phyloP scores from a whole-genome alignment of 1,140 invertebrate species.

The Conus betulinus region DNA sequence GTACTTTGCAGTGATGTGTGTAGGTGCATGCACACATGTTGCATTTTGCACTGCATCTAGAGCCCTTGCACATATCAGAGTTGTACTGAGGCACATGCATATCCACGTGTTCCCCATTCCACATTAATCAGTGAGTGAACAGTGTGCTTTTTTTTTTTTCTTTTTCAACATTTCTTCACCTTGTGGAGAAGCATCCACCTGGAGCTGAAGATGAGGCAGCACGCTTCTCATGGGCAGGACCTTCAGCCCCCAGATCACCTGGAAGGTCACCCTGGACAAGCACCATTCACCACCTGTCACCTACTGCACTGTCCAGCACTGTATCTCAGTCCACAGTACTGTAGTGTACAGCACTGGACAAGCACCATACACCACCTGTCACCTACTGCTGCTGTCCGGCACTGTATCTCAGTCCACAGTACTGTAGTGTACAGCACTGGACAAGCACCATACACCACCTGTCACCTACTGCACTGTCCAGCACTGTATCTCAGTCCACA shows the following conservation, averaged over 20 bases:
- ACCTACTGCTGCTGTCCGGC: background rate
- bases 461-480: background rate
- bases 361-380: background rate
- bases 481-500: background rate
- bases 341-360: background rate
- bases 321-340: background rate
- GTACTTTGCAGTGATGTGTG: too few species aligned
- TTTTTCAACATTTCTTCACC: background rate
- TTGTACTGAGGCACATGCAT: too few species aligned
- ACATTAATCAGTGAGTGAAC: too few species aligned
- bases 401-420: too few species aligned
- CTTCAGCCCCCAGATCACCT: conserved; percentile 9
- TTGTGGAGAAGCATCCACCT: background rate
- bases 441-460: background rate
- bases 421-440: too few species aligned
- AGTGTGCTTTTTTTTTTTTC: too few species aligned
- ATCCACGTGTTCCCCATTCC: too few species aligned
- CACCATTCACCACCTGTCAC: background rate
- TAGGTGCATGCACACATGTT: too few species aligned
- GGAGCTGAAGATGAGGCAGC: background rate
- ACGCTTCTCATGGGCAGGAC: conserved; percentile 6
- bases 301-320: background rate
- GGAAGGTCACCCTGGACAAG: conserved; percentile 24
- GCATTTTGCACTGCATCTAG: too few species aligned
- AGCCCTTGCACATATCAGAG: too few species aligned